Percentiles rank a stretch among this genome's conserved stretches.
Conservation (phyloP, 2,888 invertebrate species). For the Pristionchus exspectatus region DNA sequence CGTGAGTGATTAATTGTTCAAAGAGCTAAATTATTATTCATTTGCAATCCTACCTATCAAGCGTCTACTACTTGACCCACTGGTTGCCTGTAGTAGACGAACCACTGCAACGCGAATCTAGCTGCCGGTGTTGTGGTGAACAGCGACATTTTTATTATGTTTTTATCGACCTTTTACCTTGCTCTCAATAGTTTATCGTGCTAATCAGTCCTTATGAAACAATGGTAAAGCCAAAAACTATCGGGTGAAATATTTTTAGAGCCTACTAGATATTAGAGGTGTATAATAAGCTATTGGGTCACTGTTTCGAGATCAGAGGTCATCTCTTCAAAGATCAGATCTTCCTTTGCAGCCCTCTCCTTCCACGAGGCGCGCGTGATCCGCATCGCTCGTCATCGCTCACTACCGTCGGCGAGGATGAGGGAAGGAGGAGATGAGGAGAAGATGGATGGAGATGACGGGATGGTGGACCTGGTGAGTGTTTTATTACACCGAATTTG, state of each 20-base stretch:
- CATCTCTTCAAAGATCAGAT: too few species aligned
- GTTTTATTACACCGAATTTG: too few species aligned
- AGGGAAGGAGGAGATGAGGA: background rate
- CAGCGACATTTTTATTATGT: too few species aligned
- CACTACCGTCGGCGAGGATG: background rate
- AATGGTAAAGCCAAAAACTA: background rate
- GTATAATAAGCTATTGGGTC: too few species aligned
- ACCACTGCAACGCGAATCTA: too few species aligned
- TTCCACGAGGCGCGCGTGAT: slow-evolving; percentile 51
- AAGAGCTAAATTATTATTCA: too few species aligned
- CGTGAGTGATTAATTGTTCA: too few species aligned
- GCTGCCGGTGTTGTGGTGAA: too few species aligned
- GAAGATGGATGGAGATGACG: background rate
- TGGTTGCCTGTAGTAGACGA: too few species aligned
- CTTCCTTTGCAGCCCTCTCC: background rate
- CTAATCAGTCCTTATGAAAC: background rate
- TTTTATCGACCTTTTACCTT: too few species aligned
- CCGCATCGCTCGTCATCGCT: background rate
- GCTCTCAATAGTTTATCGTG: background rate
- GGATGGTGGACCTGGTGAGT: background rate
- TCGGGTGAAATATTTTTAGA: background rate
- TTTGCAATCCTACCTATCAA: too few species aligned
- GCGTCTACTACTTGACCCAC: too few species aligned
- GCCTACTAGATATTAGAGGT: background rate
- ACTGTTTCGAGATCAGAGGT: background rate